Percentiles rank a stretch among this genome's conserved stretches.
Evolutionary conservation across 2,888 invertebrate species (phyloP).

Genomic region (Epinotia brunnichana): DNA sequence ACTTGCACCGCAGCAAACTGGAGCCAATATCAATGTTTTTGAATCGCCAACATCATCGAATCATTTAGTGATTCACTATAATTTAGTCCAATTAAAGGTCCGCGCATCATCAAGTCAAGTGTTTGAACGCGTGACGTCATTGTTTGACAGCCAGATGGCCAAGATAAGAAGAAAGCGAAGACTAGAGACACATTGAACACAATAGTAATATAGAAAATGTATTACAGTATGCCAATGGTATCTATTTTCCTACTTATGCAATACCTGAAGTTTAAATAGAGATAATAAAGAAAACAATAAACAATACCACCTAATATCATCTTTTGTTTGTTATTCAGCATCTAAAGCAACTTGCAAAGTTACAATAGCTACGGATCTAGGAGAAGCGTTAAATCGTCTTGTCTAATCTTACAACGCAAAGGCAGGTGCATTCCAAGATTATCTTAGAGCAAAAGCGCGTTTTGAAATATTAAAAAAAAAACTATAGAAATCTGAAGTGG

Average conservation of each 20-base stretch:
- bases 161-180: not conserved
- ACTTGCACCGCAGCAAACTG: constrained; percentile 26
- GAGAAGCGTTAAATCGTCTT: not conserved
- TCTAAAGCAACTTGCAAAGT: too few relatives aligned
- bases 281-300: too few relatives aligned
- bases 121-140: constrained; percentile 29
- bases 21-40: constrained; percentile 38
- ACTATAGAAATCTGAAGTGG: constrained; percentile 2
- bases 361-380: not conserved
- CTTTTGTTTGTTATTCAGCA: too few relatives aligned
- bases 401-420: not conserved
- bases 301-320: too few relatives aligned
- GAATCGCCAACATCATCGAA: constrained; percentile 42
- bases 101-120: constrained; percentile 17
- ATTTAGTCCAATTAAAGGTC: constrained; percentile 38
- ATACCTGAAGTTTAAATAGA: too few relatives aligned
- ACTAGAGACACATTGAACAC: constrained; percentile 1
- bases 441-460: not conserved
- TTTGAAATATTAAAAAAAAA: not conserved
- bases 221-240: too few relatives aligned
- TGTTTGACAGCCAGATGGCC: constrained; percentile 6
- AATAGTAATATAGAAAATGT: too few relatives aligned
- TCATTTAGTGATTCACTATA: constrained; percentile 42
- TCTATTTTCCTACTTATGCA: too few relatives aligned
- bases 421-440: constrained; percentile 18